phyloP scores from a whole-genome alignment of 2,113 vertebrate species.

The Seriola rivoliana region DNA sequence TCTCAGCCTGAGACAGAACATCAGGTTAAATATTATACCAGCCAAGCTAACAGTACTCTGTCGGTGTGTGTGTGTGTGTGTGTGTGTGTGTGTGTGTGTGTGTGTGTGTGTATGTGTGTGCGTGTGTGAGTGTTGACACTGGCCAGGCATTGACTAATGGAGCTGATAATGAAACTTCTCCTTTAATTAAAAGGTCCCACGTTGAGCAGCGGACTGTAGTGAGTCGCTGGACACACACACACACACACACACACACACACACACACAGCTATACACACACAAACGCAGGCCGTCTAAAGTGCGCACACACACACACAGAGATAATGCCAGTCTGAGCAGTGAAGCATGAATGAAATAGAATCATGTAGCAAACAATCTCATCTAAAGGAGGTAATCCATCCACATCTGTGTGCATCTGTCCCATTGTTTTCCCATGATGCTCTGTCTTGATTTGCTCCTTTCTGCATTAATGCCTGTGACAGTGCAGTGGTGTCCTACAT shows the following conservation, averaged over 20 bases:
- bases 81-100: slow-evolving; percentile 29
- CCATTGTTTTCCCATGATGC: slow-evolving; percentile 5
- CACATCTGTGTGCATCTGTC: slow-evolving; percentile 14
- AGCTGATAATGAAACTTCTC: slow-evolving; percentile 79
- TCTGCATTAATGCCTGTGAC: not conserved
- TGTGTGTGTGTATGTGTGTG: slow-evolving; percentile 27
- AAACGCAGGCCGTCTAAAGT: not conserved
- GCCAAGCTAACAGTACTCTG: slow-evolving; percentile 21
- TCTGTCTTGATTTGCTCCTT: not conserved
- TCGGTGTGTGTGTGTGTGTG: slow-evolving; percentile 23
- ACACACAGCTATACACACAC: not conserved
- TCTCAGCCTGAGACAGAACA: slow-evolving; percentile 58
- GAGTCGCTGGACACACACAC: slow-evolving; percentile 38
- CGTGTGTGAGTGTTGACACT: slow-evolving; percentile 59
- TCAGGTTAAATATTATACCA: slow-evolving; percentile 69
- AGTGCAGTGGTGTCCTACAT: not conserved
- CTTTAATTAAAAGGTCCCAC: slow-evolving; percentile 78
- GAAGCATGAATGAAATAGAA: slow-evolving; percentile 55
- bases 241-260: slow-evolving; percentile 28
- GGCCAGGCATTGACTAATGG: slow-evolving; percentile 73
- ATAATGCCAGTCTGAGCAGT: slow-evolving; percentile 26
- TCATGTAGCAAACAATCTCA: slow-evolving; percentile 49
- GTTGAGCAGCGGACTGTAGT: slow-evolving; percentile 53
- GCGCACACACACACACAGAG: not conserved
- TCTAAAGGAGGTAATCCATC: slow-evolving; percentile 58